phyloP scores from a whole-genome alignment of 2,113 vertebrate genomes.

The Anguilla rostrata region DNA sequence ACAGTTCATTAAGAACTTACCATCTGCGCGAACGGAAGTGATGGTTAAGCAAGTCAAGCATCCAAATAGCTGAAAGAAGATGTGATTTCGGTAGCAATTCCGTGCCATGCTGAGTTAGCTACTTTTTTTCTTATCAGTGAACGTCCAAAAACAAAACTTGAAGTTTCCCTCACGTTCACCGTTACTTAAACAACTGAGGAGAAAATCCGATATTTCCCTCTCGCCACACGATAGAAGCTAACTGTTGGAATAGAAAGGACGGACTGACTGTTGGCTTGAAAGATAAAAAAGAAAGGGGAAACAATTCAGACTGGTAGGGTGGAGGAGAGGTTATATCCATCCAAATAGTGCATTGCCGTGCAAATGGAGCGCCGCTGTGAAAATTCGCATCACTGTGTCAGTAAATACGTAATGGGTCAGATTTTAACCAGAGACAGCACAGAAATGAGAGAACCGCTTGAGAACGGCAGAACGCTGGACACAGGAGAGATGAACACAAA shows the following conservation, averaged over 20 bases:
- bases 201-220: constrained; percentile 46
- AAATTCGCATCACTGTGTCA: constrained; percentile 72
- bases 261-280: constrained; percentile 35
- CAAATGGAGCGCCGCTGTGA: constrained; percentile 71
- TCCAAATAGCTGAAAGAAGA: constrained; percentile 61
- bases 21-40: constrained; percentile 69
- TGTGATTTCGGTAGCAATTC: constrained; percentile 31
- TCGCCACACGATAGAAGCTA: constrained; percentile 35
- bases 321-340: constrained; percentile 69
- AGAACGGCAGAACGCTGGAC: constrained; percentile 36
- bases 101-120: constrained; percentile 57
- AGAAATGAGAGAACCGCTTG: constrained; percentile 33
- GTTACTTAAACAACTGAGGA: constrained; percentile 36
- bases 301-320: constrained; percentile 53
- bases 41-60: constrained; percentile 62
- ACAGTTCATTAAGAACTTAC: constrained; percentile 60
- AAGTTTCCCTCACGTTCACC: constrained; percentile 37
- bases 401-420: constrained; percentile 71
- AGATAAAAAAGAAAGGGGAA: constrained; percentile 41
- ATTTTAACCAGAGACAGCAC: constrained; percentile 40
- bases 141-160: constrained; percentile 40
- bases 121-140: constrained; percentile 28
- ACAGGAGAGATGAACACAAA: constrained; percentile 31
- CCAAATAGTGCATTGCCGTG: constrained; percentile 64
- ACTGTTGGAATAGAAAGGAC: constrained; percentile 41